These are phyloP conservation scores for Samia ricini DNA, from an alignment of 1,140 invertebrate genomes.

Conservation along the genomic window DNA sequence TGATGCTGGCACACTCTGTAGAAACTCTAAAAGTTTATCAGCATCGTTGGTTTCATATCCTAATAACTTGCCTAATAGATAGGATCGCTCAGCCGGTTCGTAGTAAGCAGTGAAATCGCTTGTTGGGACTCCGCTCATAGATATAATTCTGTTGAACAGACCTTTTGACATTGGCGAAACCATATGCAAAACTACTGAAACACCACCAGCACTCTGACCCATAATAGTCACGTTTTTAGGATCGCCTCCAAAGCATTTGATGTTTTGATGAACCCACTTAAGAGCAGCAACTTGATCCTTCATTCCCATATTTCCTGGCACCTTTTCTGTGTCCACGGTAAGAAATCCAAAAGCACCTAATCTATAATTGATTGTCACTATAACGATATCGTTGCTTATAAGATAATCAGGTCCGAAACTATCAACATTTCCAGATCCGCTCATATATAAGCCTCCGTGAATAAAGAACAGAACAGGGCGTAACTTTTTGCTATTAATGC, in stretches of 20 bases:
- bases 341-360: slow-evolving; percentile 79
- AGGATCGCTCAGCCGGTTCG: slow-evolving; percentile 34
- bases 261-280: slow-evolving; percentile 54
- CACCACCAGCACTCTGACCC: slow-evolving; percentile 83
- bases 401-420: slow-evolving; percentile 81
- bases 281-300: slow-evolving; percentile 58
- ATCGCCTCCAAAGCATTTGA: slow-evolving; percentile 83
- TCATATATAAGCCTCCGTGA: slow-evolving; percentile 69
- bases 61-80: slow-evolving; percentile 32
- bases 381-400: slow-evolving; percentile 79
- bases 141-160: slow-evolving; percentile 41
- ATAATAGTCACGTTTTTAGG: slow-evolving; percentile 85
- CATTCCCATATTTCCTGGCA: slow-evolving; percentile 57
- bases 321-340: slow-evolving; percentile 64
- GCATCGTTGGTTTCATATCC: slow-evolving; percentile 37
- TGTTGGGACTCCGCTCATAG: slow-evolving; percentile 42
- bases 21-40: slow-evolving; percentile 58
- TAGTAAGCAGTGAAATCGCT: slow-evolving; percentile 33
- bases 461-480: slow-evolving; percentile 73
- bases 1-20: slow-evolving; percentile 64
- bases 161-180: slow-evolving; percentile 66
- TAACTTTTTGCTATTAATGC: background rate
- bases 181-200: slow-evolving; percentile 37
- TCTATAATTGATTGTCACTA: slow-evolving; percentile 86
- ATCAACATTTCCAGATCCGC: slow-evolving; percentile 44